These are phyloP conservation scores for Turnix velox DNA, from an alignment of 2,113 vertebrate species.

Conservation along the genomic window DNA sequence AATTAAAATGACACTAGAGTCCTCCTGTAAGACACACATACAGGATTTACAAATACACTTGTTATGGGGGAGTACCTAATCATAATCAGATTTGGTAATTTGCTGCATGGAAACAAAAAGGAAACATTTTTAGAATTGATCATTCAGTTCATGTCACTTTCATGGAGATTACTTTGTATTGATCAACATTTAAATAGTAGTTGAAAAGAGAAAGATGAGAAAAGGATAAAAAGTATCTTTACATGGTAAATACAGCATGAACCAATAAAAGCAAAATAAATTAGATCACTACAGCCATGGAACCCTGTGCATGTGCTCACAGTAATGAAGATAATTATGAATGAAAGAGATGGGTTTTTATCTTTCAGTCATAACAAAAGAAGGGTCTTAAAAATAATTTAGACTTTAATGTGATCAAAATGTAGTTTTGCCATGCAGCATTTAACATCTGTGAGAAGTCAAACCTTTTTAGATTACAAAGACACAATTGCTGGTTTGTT, in stretches of 20 bases:
- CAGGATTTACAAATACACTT: neutral
- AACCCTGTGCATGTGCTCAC: neutral
- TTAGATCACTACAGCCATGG: conserved; percentile 28
- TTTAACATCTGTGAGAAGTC: neutral
- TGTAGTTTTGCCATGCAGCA: conserved; percentile 31
- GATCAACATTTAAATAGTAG: conserved; percentile 56
- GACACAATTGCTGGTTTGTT: neutral
- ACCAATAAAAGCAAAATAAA: conserved; percentile 55
- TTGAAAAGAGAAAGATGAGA: conserved; percentile 47
- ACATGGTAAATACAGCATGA: conserved; percentile 55
- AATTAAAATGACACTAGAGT: conserved; percentile 36
- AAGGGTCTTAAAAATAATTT: neutral
- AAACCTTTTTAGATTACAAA: neutral
- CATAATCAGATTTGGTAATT: conserved; percentile 67
- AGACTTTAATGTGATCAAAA: neutral
- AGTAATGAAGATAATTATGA: conserved; percentile 12
- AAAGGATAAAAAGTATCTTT: conserved; percentile 49
- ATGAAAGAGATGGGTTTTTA: neutral
- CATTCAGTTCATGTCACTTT: conserved; percentile 57
- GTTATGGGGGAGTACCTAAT: conserved; percentile 40
- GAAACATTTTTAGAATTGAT: conserved; percentile 67
- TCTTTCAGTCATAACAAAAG: conserved; percentile 2
- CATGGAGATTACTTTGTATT: conserved; percentile 64
- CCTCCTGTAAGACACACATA: neutral
- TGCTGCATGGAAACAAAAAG: conserved; percentile 58